These are phyloP conservation scores for Porites cylindrica DNA, from an alignment of 92 coral and sea anemone genomes.

Conservation along the genomic window DNA sequence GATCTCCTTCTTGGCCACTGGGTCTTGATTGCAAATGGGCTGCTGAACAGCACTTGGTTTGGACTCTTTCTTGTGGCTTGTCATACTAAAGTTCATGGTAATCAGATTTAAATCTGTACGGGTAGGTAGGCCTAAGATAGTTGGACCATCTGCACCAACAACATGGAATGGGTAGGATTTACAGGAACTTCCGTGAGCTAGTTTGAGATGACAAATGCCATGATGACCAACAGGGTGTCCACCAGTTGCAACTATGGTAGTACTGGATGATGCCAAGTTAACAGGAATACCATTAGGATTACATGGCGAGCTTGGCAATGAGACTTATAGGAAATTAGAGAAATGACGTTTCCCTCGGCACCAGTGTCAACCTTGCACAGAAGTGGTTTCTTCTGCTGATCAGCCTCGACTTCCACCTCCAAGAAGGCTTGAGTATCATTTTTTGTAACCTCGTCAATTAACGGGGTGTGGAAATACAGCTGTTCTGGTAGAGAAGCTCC, in stretches of 20 bases:
- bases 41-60: not conserved
- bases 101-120: conserved; percentile 69
- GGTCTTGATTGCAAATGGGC: conserved; percentile 38
- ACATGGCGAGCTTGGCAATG: conserved; percentile 52
- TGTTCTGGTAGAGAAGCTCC: conserved; percentile 18
- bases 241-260: conserved; percentile 72
- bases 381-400: conserved; percentile 50
- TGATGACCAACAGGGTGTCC: conserved; percentile 39
- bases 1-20: conserved; percentile 60
- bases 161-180: conserved; percentile 62
- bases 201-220: conserved; percentile 36
- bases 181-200: conserved; percentile 59
- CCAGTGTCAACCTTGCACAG: conserved; percentile 79
- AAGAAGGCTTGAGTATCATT: conserved; percentile 65
- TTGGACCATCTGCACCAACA: conserved; percentile 68
- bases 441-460: conserved; percentile 50
- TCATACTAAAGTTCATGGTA: conserved; percentile 62
- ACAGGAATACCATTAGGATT: conserved; percentile 63
- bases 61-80: conserved; percentile 20
- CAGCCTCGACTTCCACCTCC: conserved; percentile 62
- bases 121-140: conserved; percentile 69
- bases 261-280: conserved; percentile 62
- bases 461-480: conserved; percentile 65
- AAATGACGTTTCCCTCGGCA: conserved; percentile 79
- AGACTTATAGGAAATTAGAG: conserved; percentile 58